Evolutionary conservation across 2,113 vertebrate species (phyloP).

Genomic region (Cichladusa arquata): DNA sequence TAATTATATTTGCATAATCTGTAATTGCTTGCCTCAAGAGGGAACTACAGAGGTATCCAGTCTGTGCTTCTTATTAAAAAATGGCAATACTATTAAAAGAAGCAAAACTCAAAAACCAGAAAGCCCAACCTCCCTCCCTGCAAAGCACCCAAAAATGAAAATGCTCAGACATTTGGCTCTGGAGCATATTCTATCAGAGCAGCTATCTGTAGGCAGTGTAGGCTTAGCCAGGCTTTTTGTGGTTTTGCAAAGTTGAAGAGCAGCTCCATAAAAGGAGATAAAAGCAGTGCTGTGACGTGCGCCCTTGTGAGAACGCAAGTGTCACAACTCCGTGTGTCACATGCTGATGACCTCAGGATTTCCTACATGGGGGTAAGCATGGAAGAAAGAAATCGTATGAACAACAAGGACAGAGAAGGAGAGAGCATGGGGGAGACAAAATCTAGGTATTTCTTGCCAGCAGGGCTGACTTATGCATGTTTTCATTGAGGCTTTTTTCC

Average conservation of each 20-base stretch:
- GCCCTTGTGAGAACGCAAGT: background rate
- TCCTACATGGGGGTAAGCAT: background rate
- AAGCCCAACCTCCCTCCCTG: background rate
- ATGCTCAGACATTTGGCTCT: background rate
- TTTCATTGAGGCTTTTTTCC: background rate
- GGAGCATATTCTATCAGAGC: background rate
- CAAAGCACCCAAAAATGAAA: background rate
- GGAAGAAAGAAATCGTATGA: background rate
- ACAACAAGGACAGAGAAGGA: background rate
- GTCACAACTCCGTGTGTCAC: background rate
- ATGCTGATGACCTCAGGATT: background rate
- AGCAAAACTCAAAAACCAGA: background rate
- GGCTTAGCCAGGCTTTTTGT: background rate
- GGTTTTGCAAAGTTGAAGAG: background rate
- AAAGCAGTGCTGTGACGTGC: background rate
- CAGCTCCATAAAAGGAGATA: slow-evolving; percentile 2
- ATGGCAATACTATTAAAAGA: background rate
- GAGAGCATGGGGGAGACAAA: background rate
- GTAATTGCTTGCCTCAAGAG: background rate
- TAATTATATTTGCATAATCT: background rate
- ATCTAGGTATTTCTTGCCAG: background rate
- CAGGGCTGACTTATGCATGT: background rate
- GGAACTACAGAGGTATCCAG: background rate
- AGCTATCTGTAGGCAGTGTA: background rate
- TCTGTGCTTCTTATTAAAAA: background rate